Base-by-base conservation (phyloP, 35 echinoderm and acorn worm species). In the Strongylocentrotus purpuratus region DNA sequence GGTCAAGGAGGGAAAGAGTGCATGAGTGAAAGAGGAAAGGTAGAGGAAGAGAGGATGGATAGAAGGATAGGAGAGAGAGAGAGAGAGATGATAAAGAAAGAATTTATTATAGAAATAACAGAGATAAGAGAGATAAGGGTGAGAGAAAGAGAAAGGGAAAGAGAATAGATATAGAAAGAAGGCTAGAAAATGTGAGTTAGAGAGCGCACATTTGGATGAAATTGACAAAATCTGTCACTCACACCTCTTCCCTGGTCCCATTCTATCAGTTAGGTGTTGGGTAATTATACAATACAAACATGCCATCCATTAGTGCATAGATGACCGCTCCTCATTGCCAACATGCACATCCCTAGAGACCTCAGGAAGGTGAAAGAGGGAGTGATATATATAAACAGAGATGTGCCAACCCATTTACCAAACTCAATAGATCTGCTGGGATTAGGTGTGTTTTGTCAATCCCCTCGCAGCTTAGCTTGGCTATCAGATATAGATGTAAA, bases 271-370 rank as follows among this genome's bases (percentile, higher is more conserved):
- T 46, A 89, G 87, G 87, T 31, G 87, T 89, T 46, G 87, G 65
- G 32, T 89, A 89, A 89, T 89, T 89, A 89, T 89, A 89, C 87
- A 89, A 89, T 33, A 89, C 45, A 89, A 89, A 89, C 87, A 89
- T 18, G 15, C 31, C 87, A 10, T 33, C 87, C 87, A 89, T 89
- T 89, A 89, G 87, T 89, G 45, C 33, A 33, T 89, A 18, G 45
- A 89, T 89, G 33, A 89, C 45, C 87, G 12, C 20, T 20, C 18
- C 33, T 46, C 87, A 89, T 46, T 33, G 87, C 87, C 32, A 46
- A 46, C 32, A 78, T 78, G 22, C 65, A 28, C 8, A 78, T 78
- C 65, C 65, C 65, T 6, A 2, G 65, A 78, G 18, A 78, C 65
- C 65, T 31, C 28, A 28, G 20, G 25, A 78, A n/a, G 65, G 22